A percentile compares a stretch with the other conserved stretches of the same genome.
These are phyloP conservation scores for Alloscopus bannaensis DNA, from an alignment of 2,888 invertebrate species.

Conservation along the genomic window DNA sequence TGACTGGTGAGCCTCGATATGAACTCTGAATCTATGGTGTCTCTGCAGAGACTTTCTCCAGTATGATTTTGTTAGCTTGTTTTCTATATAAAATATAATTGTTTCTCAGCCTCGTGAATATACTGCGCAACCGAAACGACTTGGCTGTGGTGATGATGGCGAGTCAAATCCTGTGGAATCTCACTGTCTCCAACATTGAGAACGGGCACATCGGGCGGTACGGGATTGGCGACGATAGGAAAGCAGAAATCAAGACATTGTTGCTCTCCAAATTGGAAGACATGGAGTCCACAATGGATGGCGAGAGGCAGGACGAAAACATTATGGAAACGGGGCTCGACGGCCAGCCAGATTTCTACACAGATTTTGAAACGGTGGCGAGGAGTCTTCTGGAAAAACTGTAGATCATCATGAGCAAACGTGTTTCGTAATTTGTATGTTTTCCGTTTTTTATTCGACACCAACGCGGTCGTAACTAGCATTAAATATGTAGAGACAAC, in stretches of 20 bases:
- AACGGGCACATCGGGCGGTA: constrained; percentile 28
- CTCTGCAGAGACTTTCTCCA: too few relatives aligned
- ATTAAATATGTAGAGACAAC: too few relatives aligned
- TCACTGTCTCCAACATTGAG: constrained; percentile 63
- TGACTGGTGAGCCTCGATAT: constrained; percentile 57
- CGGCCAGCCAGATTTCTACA: constrained; percentile 41
- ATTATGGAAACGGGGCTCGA: neutral
- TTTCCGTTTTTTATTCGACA: too few relatives aligned
- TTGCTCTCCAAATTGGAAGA: constrained; percentile 40
- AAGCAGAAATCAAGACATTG: constrained; percentile 40
- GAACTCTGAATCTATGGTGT: too few relatives aligned
- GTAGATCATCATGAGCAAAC: too few relatives aligned
- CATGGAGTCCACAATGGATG: constrained; percentile 16
- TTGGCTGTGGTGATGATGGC: constrained; percentile 68
- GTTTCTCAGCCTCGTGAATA: constrained; percentile 61
- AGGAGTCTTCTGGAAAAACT: constrained; percentile 53
- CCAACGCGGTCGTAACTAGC: too few relatives aligned
- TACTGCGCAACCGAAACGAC: constrained; percentile 65
- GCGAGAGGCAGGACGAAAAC: neutral
- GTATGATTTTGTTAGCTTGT: neutral
- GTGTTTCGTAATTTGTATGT: too few relatives aligned
- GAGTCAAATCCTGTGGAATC: constrained; percentile 71
- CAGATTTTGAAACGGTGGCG: constrained; percentile 54
- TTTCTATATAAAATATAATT: too few relatives aligned
- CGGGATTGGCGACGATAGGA: constrained; percentile 47